Base-by-base conservation (phyloP, 2,888 invertebrate genomes). In the Drosophila ezoana region DNA sequence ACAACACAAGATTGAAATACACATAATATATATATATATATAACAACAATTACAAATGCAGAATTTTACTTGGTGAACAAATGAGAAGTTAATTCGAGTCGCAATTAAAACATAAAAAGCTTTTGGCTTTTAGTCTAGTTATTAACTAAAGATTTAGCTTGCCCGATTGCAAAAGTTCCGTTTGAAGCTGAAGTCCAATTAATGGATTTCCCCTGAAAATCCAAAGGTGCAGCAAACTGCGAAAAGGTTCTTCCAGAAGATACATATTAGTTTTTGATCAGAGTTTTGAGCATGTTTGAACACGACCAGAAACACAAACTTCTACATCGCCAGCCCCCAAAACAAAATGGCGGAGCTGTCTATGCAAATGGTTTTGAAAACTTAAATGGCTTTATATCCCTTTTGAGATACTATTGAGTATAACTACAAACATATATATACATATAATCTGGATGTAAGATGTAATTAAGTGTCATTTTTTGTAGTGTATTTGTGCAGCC, bases 371-470 rank as follows among this genome's bases (percentile, higher is more conserved):
- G 76, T 81, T 83, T 79, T 77, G 65, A 71, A 66, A 84, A 87
- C 85, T 72, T 85, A 81, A 76, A 85, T 85, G 89, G 87, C 88
- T 85, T 88, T 89, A 89, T 85, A 88, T 85, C 87, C 87, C 85
- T 85, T 89, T 85, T 85, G 88, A 85, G 89, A 85, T 85, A 89
- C 84, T 87, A 80, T 77, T 82, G 71, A 75, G 66, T 76, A 69
- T 70, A 75, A 76, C 64, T 72, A 75, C 54, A 68, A 61, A 51
- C 51, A 69, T 44, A 61, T 38, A 51, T 18, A 62, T 32, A 57
- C 33, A 72, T 49, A 70, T 64, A 66, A 64, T 66, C 62, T 72
- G 72, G 67, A 60, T 72, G 60, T 67, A 68, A 59, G 44, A 32
- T 62, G 51, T 76, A 58, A 60, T 48, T 81, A 69, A 69, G 60